Evolutionary conservation across 2,113 vertebrate genomes (phyloP).

Genomic region (Thinocorus orbignyianus): DNA sequence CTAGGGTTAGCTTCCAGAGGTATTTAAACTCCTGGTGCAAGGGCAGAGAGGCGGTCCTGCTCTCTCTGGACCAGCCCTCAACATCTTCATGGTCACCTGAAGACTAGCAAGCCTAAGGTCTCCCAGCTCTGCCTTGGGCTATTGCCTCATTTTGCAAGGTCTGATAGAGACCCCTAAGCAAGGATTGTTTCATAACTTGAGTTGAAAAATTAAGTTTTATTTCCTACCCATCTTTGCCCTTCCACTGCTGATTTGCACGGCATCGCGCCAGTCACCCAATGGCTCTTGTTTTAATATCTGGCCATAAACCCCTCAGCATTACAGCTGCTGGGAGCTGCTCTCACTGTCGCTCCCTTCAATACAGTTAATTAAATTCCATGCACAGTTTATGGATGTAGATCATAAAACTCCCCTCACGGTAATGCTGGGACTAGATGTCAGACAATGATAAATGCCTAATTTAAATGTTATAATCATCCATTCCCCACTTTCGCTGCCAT

Average conservation of each 20-base stretch:
- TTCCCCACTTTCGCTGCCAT: neutral
- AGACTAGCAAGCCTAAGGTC: neutral
- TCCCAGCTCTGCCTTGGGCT: neutral
- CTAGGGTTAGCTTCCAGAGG: neutral
- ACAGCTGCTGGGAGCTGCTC: conserved; percentile 62
- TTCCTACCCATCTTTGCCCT: conserved; percentile 56
- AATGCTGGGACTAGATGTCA: conserved; percentile 48
- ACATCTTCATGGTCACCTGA: neutral
- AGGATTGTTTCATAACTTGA: neutral
- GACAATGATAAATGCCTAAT: conserved; percentile 52
- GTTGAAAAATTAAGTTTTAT: conserved; percentile 67
- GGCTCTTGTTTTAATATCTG: conserved; percentile 68
- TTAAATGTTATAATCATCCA: conserved; percentile 12
- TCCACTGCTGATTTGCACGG: conserved; percentile 51
- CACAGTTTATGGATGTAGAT: conserved; percentile 57
- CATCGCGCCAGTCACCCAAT: conserved; percentile 42
- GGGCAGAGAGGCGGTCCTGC: neutral
- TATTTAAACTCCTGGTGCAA: neutral
- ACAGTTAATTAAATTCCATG: conserved; percentile 73
- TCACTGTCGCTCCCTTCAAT: conserved; percentile 35
- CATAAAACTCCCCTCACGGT: conserved; percentile 59
- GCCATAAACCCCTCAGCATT: conserved; percentile 69
- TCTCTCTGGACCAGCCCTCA: neutral
- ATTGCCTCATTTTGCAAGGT: neutral
- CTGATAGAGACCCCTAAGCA: neutral